Conservation (phyloP, 2,797 vertebrate genomes). For the Hylomyscus alleni region DNA sequence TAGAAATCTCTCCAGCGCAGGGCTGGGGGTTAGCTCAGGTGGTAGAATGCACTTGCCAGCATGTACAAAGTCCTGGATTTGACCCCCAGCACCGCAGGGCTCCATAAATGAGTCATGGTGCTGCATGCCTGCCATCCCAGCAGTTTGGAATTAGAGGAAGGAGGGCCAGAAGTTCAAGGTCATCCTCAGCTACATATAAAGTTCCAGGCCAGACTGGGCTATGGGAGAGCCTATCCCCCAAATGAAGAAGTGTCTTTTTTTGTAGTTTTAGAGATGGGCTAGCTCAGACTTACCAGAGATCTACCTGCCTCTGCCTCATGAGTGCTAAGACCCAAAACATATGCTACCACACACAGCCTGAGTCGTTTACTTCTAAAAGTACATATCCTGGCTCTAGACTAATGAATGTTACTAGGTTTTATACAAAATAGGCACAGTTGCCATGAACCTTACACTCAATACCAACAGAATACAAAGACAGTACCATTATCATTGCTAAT, state of each 20-base stretch:
- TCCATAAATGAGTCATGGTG: background rate
- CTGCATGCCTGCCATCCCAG: background rate
- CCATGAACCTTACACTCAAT: background rate
- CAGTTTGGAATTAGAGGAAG: background rate
- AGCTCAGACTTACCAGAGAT: background rate
- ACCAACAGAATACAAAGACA: background rate
- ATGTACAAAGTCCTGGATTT: background rate
- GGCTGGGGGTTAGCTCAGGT: background rate
- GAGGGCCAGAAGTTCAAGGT: background rate
- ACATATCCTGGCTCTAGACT: background rate
- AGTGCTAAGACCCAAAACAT: background rate
- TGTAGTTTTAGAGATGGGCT: background rate
- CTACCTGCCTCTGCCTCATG: background rate
- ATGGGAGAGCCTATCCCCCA: background rate
- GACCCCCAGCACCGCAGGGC: background rate
- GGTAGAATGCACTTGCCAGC: background rate
- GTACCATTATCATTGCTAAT: background rate
- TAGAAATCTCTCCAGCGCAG: background rate
- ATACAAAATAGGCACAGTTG: background rate
- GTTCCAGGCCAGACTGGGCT: background rate
- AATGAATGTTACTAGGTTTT: slow-evolving; percentile 2
- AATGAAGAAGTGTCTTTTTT: background rate
- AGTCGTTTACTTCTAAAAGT: background rate
- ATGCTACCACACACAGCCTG: background rate
- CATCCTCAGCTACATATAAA: background rate